phyloP scores from a whole-genome alignment of 2,113 vertebrate species.

The Hemichromis elongatus region DNA sequence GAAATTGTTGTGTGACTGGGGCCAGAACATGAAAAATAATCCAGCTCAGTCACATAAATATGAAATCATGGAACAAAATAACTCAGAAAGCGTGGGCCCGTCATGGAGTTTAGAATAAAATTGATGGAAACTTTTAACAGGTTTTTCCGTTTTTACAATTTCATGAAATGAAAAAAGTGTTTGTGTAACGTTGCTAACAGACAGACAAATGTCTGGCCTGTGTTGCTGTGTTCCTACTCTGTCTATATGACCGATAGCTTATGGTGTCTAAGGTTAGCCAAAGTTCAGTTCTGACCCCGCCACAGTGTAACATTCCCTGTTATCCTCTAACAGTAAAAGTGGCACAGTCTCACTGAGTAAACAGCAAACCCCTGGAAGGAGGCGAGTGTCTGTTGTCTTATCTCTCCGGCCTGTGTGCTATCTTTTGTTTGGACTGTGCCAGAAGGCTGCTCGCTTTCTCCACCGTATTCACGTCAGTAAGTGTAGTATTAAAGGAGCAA shows the following conservation, averaged over 20 bases:
- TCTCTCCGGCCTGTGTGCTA: not conserved
- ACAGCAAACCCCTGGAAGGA: not conserved
- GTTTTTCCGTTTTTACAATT: not conserved
- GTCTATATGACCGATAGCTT: not conserved
- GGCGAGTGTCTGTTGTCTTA: not conserved
- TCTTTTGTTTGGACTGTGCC: not conserved
- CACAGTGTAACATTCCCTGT: not conserved
- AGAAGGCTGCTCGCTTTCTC: not conserved
- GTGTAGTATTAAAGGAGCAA: not conserved
- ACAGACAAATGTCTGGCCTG: not conserved
- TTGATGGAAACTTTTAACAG: not conserved
- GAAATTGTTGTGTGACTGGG: not conserved
- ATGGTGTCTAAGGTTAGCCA: not conserved
- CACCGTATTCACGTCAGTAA: not conserved
- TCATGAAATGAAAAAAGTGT: not conserved
- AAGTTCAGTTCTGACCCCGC: not conserved
- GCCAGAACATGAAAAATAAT: not conserved
- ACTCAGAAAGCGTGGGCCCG: not conserved
- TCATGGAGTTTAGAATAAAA: not conserved
- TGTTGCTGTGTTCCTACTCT: accelerated
- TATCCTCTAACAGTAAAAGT: not conserved
- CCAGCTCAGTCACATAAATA: not conserved
- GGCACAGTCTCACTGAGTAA: not conserved
- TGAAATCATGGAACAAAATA: not conserved
- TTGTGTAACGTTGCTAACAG: not conserved